phyloP scores from a whole-genome alignment of 2,888 invertebrate genomes.

The Eilema griseolum region DNA sequence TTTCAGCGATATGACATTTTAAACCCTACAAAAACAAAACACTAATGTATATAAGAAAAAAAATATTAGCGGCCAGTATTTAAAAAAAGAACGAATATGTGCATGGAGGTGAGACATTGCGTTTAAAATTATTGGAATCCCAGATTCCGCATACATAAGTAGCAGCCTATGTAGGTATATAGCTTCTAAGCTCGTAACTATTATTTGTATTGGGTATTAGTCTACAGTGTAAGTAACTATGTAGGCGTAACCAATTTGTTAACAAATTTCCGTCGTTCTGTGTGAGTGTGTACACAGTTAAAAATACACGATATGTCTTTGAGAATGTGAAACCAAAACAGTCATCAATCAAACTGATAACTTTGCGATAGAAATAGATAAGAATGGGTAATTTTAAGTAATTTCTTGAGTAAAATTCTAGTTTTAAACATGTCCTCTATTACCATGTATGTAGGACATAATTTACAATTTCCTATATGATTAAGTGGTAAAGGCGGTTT shows the following conservation, averaged over 20 bases:
- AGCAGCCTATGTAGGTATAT: too few relatives aligned
- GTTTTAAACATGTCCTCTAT: background rate
- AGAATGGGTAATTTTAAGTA: background rate
- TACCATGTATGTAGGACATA: background rate
- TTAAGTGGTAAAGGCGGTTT: background rate
- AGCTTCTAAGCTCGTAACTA: too few relatives aligned
- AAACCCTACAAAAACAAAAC: too few relatives aligned
- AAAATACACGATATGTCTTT: background rate
- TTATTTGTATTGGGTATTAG: background rate
- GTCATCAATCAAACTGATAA: slow-evolving; percentile 11
- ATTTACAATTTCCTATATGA: slow-evolving; percentile 11
- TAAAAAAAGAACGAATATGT: too few relatives aligned
- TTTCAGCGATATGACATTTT: too few relatives aligned
- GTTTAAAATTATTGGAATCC: too few relatives aligned
- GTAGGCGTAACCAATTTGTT: background rate
- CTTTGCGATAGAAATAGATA: slow-evolving; percentile 3
- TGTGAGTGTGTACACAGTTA: background rate
- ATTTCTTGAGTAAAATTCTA: background rate
- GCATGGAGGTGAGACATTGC: too few relatives aligned
- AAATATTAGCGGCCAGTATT: too few relatives aligned
- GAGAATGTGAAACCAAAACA: background rate
- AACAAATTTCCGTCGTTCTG: background rate
- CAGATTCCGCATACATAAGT: too few relatives aligned
- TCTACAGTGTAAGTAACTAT: background rate
- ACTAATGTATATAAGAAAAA: too few relatives aligned